These are phyloP conservation scores for Symphodus melops DNA, from an alignment of 2,113 vertebrate species.

Conservation along the genomic window DNA sequence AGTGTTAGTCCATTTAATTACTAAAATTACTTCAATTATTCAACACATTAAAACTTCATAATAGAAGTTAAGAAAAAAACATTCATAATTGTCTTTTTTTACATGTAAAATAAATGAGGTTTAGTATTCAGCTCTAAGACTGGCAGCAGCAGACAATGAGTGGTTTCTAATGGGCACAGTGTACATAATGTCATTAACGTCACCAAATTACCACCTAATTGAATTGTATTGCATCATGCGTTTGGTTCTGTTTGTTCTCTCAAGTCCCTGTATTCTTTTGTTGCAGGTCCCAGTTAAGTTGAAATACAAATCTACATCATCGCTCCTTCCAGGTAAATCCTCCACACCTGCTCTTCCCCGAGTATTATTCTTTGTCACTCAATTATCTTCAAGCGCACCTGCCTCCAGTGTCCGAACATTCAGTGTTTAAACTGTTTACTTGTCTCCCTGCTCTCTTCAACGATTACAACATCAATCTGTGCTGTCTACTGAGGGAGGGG, in stretches of 20 bases:
- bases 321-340: neutral
- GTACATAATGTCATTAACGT: constrained; percentile 38
- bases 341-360: constrained; percentile 12
- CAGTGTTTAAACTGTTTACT: neutral
- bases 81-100: neutral
- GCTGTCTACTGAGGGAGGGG: constrained; percentile 24
- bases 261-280: neutral
- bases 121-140: neutral
- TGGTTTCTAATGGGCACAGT: constrained; percentile 18
- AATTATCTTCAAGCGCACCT: constrained; percentile 18
- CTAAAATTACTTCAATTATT: too few species aligned
- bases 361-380: constrained; percentile 4
- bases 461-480: neutral
- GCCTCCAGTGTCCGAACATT: neutral
- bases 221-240: constrained; percentile 21
- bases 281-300: neutral
- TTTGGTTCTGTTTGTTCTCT: neutral
- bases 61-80: neutral
- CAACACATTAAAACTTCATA: neutral
- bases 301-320: neutral
- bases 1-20: too few species aligned
- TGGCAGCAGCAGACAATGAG: constrained; percentile 2
- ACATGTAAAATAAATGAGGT: neutral
- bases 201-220: constrained; percentile 32
- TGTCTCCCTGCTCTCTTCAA: neutral